Conservation (phyloP, 1,140 invertebrate genomes). For the Cotesia vestalis region DNA sequence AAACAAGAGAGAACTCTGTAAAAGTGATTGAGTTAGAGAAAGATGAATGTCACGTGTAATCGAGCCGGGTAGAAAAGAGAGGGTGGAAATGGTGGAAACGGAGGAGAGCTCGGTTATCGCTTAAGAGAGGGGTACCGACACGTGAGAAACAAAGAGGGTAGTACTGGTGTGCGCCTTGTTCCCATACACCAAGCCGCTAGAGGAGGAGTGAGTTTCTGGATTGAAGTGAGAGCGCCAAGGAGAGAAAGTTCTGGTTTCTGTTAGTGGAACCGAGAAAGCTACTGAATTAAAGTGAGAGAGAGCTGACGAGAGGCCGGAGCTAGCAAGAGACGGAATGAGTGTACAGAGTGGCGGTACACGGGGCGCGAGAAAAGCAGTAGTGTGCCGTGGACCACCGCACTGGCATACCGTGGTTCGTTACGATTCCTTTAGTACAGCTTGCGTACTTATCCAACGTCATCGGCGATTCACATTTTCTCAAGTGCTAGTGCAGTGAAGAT, state of each 20-base stretch:
- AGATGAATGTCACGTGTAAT: conserved; percentile 16
- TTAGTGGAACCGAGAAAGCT: conserved; percentile 20
- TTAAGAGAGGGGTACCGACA: conserved; percentile 35
- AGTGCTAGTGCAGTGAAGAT: conserved; percentile 60
- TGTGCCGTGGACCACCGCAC: conserved; percentile 68
- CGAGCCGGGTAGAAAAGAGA: conserved; percentile 36
- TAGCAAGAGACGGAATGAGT: conserved; percentile 54
- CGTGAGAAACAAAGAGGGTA: conserved; percentile 39
- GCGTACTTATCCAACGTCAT: conserved; percentile 54
- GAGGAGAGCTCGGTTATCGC: conserved; percentile 43
- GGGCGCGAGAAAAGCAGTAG: conserved; percentile 67
- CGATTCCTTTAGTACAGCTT: conserved; percentile 57
- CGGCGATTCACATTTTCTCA: conserved; percentile 57
- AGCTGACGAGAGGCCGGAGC: conserved; percentile 21
- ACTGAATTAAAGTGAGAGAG: conserved; percentile 27
- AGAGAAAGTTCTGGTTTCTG: conserved; percentile 6
- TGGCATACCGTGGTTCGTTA: conserved; percentile 66
- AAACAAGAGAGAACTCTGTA: conserved; percentile 29
- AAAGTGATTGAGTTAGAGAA: conserved; percentile 24
- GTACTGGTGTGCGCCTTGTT: conserved; percentile 40
- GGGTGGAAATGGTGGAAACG: conserved; percentile 43
- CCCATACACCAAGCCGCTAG: conserved; percentile 35
- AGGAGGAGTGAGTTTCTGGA: conserved; percentile 46
- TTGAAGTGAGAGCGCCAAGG: conserved; percentile 34
- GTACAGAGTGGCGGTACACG: conserved; percentile 65